Base-by-base conservation (phyloP, 2,797 vertebrate genomes). In the Sphaeramia orbicularis region DNA sequence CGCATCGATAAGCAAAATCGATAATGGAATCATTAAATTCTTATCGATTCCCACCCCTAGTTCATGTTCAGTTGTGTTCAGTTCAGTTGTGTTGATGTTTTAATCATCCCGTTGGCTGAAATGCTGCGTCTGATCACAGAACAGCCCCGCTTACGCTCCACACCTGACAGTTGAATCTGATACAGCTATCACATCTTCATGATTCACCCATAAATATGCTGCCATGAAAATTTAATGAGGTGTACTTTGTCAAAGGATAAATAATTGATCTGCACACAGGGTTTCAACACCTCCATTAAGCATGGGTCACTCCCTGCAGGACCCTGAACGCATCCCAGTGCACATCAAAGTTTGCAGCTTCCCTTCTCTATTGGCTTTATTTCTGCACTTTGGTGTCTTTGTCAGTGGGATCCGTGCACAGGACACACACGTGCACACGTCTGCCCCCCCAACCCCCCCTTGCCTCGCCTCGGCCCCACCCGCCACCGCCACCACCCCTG, bases 241-340 rank as follows among this genome's bases (percentile, higher is more conserved):
- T 89, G 62, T 89, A 90, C 87, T 91, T 92, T 91, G 88, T 90
- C 78, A 59, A 69, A 80, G 63, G 69, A 78, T 92, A 61, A 84
- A 91, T 91, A 77, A 92, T 93, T 91, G 88, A 91, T 87, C 68
- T 16, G 55, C 4, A 70, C 78, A 71, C 63, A 41, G 78, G 74
- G 83, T 84, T 85, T 84, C 86, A 80, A 91, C 89, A 88, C 86
- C 88, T 87, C 86, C 81, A 83, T 89, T 88, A 89, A 79, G 79
- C 50, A 14, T 74, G 68, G 81, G 83, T 89, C 87, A 83, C 74
- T 84, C 83, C 83, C 78, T 30, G 60, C 81, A 65, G 74, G 40
- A 66, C 54, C 24, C 21, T 50, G 49, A 27, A 44, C 50, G 71
- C 60, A 16, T 65, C 72, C 52, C 55, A 37, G 58, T 52, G 14